Evolutionary conservation across 2,113 vertebrate species (phyloP), one percentile per base, ranked within the genome.

Genomic region (Phaethornis superciliosus): DNA sequence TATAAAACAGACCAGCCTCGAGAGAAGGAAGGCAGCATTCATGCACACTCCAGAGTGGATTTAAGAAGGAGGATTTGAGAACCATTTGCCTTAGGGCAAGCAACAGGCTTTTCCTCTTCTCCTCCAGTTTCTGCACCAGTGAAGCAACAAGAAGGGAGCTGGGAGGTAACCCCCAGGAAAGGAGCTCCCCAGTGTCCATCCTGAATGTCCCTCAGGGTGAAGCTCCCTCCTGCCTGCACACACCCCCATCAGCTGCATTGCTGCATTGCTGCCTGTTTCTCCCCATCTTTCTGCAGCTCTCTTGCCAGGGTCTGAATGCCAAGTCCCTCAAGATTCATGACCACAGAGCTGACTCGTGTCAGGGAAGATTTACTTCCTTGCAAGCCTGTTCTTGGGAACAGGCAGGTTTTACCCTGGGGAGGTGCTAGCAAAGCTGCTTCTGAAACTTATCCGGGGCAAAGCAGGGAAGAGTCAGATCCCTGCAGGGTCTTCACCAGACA

Each of bases 171-270:
- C 16, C 19, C 9, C 3, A 51, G 60, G 59, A 54, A 68, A 63
- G 54, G 54, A 64, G 13, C 15, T 44, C 30, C 24, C 22, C 55
- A 47, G 13, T 0, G 1, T 23, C 55, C 47, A 23, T 24, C 24
- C 76, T n/a, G 26, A 18, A 52, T 11, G 33, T 18, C 63, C 27
- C 46, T 24, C 2, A 0, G 32, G 27, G n/a, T 7, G 22, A 26
- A 76, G n/a, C 22, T n/a, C 35, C 37, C 18, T 3, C n/a, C 19
- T 27, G 33, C 40, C 56, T 33, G 52, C 52, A 28, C 69, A 27
- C 15, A 16, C 18, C 2, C 47, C 42, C 18, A 12, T 42, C 7
- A 0, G 35, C 35, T n/a, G n/a, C n/a, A n/a, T n/a, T n/a, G n/a
- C 8, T 21, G n/a, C 71, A 23, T 1, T 9, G 55, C 37, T 3